Conservation (phyloP, 2,888 invertebrate species). For the Zygaena filipendulae region DNA sequence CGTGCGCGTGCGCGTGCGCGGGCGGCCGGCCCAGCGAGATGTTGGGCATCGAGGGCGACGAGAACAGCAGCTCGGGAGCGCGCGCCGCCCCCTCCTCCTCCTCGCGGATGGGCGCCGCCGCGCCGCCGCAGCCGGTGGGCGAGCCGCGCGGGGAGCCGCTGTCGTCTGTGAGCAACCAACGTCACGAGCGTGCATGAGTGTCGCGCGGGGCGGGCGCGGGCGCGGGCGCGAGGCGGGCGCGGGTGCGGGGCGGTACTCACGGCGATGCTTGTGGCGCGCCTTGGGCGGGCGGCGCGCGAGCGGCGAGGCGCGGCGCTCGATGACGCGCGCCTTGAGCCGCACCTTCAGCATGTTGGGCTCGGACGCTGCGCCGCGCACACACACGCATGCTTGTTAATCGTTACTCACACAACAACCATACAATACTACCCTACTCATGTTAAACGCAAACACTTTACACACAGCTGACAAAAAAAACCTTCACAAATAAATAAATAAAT, state of each 20-base stretch:
- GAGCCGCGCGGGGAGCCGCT: conserved; percentile 70
- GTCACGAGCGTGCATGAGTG: too few relatives aligned
- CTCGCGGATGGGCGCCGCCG: conserved; percentile 81
- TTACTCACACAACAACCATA: conserved; percentile 6
- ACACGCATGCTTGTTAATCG: conserved; percentile 42
- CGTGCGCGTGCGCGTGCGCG: conserved; percentile 70
- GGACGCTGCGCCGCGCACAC: conserved; percentile 77
- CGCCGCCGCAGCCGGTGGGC: conserved; percentile 55
- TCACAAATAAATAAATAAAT: too few relatives aligned
- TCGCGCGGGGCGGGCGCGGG: too few relatives aligned
- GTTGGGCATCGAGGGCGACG: conserved; percentile 96
- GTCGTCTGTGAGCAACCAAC: conserved; percentile 21
- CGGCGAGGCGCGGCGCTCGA: conserved; percentile 94
- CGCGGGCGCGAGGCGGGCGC: too few relatives aligned
- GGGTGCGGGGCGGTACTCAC: too few relatives aligned
- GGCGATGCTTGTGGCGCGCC: conserved; percentile 74
- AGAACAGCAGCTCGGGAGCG: conserved; percentile 83
- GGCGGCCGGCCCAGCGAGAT: conserved; percentile 91
- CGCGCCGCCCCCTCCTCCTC: conserved; percentile 81
- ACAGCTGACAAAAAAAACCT: too few relatives aligned
- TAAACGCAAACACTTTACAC: conserved; percentile 14
- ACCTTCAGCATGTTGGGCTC: conserved; percentile 97
- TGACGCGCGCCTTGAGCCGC: conserved; percentile 93
- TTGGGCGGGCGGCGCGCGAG: conserved; percentile 84
- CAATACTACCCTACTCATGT: conserved; percentile 12